These are phyloP conservation scores for Onychostruthus taczanowskii DNA, from an alignment of 2,113 vertebrate species.

Conservation along the genomic window DNA sequence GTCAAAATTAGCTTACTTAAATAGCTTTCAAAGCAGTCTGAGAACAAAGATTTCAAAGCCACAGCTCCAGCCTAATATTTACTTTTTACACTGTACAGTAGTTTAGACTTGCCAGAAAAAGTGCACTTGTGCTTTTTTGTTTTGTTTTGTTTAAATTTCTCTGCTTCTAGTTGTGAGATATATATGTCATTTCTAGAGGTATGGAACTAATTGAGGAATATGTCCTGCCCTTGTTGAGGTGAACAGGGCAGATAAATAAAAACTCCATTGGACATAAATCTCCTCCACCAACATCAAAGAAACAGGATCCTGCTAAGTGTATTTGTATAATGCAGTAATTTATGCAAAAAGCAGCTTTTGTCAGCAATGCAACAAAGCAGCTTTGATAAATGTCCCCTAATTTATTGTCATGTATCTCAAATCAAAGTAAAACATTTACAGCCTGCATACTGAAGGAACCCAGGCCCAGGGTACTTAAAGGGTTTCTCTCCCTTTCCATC, in stretches of 20 bases:
- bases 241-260: slow-evolving; percentile 84
- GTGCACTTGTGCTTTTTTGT: slow-evolving; percentile 44
- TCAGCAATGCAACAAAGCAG: slow-evolving; percentile 83
- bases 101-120: slow-evolving; percentile 59
- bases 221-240: slow-evolving; percentile 83
- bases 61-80: slow-evolving; percentile 54
- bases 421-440: slow-evolving; percentile 95
- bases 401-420: slow-evolving; percentile 96
- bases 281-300: slow-evolving; percentile 84
- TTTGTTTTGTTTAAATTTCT: slow-evolving; percentile 64
- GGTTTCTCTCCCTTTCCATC: slow-evolving; percentile 59
- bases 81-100: slow-evolving; percentile 57
- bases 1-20: slow-evolving; percentile 57
- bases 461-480: slow-evolving; percentile 79
- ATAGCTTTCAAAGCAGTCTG: slow-evolving; percentile 41
- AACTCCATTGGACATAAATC: slow-evolving; percentile 84
- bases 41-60: slow-evolving; percentile 70
- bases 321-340: slow-evolving; percentile 89
- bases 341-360: slow-evolving; percentile 90
- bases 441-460: slow-evolving; percentile 85
- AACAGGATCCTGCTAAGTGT: slow-evolving; percentile 80
- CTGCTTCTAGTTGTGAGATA: slow-evolving; percentile 74
- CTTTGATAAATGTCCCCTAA: slow-evolving; percentile 93
- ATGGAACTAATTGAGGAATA: slow-evolving; percentile 86
- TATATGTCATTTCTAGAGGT: slow-evolving; percentile 77